phyloP scores from a whole-genome alignment of 2,113 vertebrate species.

The Nansenia antarctica region DNA sequence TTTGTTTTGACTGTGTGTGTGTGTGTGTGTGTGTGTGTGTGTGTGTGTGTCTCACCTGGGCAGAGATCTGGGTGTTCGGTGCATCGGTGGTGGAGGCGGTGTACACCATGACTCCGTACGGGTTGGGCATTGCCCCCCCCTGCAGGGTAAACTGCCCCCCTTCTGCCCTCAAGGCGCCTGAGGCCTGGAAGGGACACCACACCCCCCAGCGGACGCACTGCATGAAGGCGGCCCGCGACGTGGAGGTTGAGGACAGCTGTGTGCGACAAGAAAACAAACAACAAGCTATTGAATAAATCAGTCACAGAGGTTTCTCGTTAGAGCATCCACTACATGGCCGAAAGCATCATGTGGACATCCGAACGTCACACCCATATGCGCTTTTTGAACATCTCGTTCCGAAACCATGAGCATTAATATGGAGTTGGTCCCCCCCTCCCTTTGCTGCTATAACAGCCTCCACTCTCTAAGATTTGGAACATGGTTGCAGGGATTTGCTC shows the following conservation, averaged over 20 bases:
- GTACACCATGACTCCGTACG: constrained; percentile 82
- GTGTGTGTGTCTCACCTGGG: constrained; percentile 59
- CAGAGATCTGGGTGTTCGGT: constrained; percentile 61
- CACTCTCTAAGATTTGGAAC: no score
- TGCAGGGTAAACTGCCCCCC: constrained; percentile 78
- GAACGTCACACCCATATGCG: no score
- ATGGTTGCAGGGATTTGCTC: no score
- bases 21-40: not conserved
- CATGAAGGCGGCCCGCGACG: constrained; percentile 75
- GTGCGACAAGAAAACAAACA: not conserved
- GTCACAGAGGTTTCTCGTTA: no score
- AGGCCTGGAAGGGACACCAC: constrained; percentile 75
- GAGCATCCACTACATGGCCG: no score
- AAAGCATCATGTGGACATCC: no score
- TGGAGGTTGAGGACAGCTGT: constrained; percentile 65
- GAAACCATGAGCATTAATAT: no score
- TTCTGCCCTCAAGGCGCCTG: constrained; percentile 18
- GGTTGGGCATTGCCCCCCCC: constrained; percentile 76
- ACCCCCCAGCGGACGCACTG: constrained; percentile 85
- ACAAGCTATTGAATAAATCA: no score
- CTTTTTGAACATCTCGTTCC: no score
- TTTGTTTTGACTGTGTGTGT: not conserved
- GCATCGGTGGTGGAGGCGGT: constrained; percentile 51
- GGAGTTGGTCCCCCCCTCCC: no score
- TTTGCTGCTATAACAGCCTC: no score